Base-by-base conservation (phyloP, 1,140 invertebrate genomes). In the Drosophila obscura region DNA sequence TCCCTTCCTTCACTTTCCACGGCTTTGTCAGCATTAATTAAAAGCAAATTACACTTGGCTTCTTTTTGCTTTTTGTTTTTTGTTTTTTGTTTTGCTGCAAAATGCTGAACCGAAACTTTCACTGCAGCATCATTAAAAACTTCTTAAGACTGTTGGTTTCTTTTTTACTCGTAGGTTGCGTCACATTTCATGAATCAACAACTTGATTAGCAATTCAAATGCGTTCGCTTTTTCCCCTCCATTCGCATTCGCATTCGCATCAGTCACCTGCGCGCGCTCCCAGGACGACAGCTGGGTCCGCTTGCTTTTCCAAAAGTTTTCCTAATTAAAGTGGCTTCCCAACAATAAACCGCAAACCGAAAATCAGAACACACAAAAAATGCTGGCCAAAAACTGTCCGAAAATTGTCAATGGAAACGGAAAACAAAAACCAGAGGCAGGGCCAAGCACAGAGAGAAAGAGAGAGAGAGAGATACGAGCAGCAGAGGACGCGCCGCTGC, bases 171-270 rank as follows among this genome's bases (percentile, higher is more conserved):
- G 13, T 41, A 46, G 46, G 51, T 71, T 74, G 67, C 67, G 67
- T 69, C 67, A 69, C 67, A 69, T 80, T 66, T 78, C 71, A 68
- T 69, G 75, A 71, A 81, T 78, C 65, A 87, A 87, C 74, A 85
- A 64, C 66, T 71, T 78, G 74, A 85, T 85, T 85, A 87, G 82
- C 82, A 85, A 85, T 85, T 82, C 82, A 87, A 87, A 85, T 85
- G 61, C 56, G 68, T 24, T 43, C 45, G 39, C 35, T 64, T 35
- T 19, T 53, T 44, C 13, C 19, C 5, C 48, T 28, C 5, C 5
- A n/a, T n/a, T n/a, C 16, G n/a, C 11, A 13, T n/a, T 45, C 16
- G 26, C n/a, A 22, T 51, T 11, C 5, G 24, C 45, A 2, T 76
- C 19, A 19, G 19, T 55, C 80, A 84, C 77, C 81, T 84, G 81